phyloP scores from a whole-genome alignment of 2,797 vertebrate species.

The Distichodus sexfasciatus region DNA sequence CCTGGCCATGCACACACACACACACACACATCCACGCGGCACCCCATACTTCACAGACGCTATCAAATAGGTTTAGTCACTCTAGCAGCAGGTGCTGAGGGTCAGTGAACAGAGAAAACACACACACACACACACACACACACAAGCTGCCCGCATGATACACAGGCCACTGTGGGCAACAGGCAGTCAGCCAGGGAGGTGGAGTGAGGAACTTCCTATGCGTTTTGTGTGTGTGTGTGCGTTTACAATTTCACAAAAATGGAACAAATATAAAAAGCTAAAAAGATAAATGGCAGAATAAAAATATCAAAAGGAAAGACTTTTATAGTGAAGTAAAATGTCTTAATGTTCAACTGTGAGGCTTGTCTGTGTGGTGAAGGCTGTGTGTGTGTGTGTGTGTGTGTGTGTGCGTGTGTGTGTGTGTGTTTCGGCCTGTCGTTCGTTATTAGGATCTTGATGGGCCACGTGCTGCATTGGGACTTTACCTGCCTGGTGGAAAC shows the following conservation, averaged over 20 bases:
- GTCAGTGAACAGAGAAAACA: slow-evolving; percentile 18
- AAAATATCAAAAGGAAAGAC: too few relatives aligned
- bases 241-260: too few relatives aligned
- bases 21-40: neutral
- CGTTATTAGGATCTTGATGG: too few relatives aligned
- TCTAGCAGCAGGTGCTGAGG: slow-evolving; percentile 18
- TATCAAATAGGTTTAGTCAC: slow-evolving; percentile 46
- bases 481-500: too few relatives aligned
- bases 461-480: too few relatives aligned
- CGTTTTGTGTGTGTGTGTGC: neutral
- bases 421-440: too few relatives aligned
- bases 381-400: neutral
- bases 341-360: too few relatives aligned
- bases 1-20: slow-evolving; percentile 20
- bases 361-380: too few relatives aligned
- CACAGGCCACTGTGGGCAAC: neutral
- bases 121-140: too few relatives aligned
- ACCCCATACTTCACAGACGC: slow-evolving; percentile 8
- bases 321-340: too few relatives aligned
- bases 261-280: too few relatives aligned
- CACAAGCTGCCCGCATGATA: neutral
- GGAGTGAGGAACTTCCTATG: neutral
- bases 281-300: too few relatives aligned
- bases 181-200: neutral
- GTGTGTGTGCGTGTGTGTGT: neutral